Evolutionary conservation across 2,888 invertebrate genomes (phyloP).

Genomic region (Teleiodes luculella): DNA sequence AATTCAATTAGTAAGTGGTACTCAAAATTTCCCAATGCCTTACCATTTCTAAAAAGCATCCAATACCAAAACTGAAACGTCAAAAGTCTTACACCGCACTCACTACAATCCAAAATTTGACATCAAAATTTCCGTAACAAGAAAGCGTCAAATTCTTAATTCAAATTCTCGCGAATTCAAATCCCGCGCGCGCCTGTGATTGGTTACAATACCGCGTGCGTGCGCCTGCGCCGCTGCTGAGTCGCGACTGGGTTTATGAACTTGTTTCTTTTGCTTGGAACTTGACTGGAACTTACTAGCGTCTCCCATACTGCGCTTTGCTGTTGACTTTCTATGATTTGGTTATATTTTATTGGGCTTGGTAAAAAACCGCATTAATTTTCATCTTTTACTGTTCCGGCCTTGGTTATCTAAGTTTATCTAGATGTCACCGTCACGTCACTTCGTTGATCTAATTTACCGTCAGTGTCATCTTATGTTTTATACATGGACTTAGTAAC

Average conservation of each 20-base stretch:
- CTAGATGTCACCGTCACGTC: neutral
- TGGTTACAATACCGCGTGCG: slow-evolving; percentile 24
- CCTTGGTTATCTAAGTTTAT: slow-evolving; percentile 1
- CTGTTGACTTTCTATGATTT: slow-evolving; percentile 11
- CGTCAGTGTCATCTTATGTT: neutral
- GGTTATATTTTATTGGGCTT: neutral
- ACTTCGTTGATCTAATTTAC: neutral
- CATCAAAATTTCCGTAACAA: slow-evolving; percentile 47
- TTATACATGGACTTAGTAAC: no score
- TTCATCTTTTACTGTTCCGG: neutral
- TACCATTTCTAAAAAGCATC: slow-evolving; percentile 15
- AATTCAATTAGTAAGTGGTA: no score
- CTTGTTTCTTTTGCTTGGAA: slow-evolving; percentile 7
- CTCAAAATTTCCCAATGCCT: no score
- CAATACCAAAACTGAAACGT: slow-evolving; percentile 32
- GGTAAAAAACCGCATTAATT: neutral
- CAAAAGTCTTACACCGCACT: slow-evolving; percentile 29
- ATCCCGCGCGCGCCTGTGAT: slow-evolving; percentile 13
- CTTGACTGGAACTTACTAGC: neutral
- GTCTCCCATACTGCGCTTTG: slow-evolving; percentile 4
- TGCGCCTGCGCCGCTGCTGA: slow-evolving; percentile 27
- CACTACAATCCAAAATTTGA: slow-evolving; percentile 40
- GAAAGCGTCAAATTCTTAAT: slow-evolving; percentile 55
- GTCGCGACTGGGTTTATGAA: slow-evolving; percentile 33
- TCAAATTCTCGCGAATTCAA: neutral